Evolutionary conservation across 2,797 vertebrate genomes (phyloP).

Genomic region (Apogon hyalosoma): DNA sequence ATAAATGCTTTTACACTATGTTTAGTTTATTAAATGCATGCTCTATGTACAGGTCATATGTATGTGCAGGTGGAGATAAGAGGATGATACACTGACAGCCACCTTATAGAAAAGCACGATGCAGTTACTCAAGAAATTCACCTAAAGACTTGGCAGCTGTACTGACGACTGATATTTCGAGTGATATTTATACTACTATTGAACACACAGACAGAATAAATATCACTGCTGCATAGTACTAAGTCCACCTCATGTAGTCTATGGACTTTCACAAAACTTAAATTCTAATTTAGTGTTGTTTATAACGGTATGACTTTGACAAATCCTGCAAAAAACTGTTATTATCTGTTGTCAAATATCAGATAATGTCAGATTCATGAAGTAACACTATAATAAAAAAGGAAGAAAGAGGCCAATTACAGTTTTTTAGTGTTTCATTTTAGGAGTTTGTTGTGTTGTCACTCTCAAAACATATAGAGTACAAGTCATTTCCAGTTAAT

Average conservation of each 20-base stretch:
- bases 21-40: conserved; percentile 43
- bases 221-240: background rate
- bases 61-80: conserved; percentile 20
- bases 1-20: conserved; percentile 17
- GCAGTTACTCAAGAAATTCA: conserved; percentile 6
- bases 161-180: background rate
- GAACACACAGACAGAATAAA: conserved; percentile 4
- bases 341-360: background rate
- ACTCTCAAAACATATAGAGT: conserved; percentile 6
- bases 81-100: conserved; percentile 12
- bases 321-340: background rate
- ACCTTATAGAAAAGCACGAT: conserved; percentile 1
- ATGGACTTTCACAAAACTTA: background rate
- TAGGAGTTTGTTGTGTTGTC: conserved; percentile 13
- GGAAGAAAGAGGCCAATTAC: background rate
- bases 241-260: background rate
- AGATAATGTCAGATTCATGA: conserved; percentile 1
- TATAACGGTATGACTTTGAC: background rate
- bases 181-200: background rate
- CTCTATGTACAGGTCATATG: conserved; percentile 24
- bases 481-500: conserved; percentile 2
- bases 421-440: background rate
- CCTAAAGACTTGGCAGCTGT: background rate
- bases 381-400: conserved; percentile 10
- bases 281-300: conserved; percentile 10